Conservation (phyloP, 2,113 vertebrate genomes). For the Parus major region DNA sequence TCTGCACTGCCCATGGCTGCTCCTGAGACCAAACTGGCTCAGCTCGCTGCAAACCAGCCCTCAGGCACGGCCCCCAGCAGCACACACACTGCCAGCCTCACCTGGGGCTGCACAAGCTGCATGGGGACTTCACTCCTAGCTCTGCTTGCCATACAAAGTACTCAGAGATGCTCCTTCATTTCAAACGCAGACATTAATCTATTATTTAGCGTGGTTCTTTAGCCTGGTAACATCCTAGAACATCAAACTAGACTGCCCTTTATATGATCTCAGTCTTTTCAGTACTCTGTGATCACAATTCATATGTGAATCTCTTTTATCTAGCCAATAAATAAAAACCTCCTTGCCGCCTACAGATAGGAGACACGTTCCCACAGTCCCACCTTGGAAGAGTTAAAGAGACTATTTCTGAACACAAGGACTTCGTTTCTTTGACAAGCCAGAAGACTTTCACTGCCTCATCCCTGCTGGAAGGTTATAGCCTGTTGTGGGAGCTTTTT, state of each 20-base stretch:
- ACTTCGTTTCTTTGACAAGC: background rate
- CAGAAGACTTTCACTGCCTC: background rate
- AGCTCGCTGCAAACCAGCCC: background rate
- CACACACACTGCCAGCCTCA: background rate
- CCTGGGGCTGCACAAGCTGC: background rate
- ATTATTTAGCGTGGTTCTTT: conserved; percentile 5
- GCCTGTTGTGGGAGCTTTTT: background rate
- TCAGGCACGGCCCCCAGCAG: background rate
- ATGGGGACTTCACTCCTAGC: background rate
- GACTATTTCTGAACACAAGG: background rate
- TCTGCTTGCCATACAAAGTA: background rate
- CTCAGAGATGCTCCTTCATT: background rate
- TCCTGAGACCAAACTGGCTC: background rate
- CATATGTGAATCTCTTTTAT: background rate
- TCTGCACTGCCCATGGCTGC: background rate
- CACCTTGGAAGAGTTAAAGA: background rate
- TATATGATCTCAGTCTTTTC: background rate
- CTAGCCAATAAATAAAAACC: background rate
- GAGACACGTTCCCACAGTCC: background rate
- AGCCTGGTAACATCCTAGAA: background rate
- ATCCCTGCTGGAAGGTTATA: background rate
- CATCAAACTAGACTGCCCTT: background rate
- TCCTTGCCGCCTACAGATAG: background rate
- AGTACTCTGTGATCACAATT: background rate
- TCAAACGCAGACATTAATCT: background rate